Evolutionary conservation across 1,140 invertebrate genomes (phyloP).

Genomic region (Hycleus cichorii): DNA sequence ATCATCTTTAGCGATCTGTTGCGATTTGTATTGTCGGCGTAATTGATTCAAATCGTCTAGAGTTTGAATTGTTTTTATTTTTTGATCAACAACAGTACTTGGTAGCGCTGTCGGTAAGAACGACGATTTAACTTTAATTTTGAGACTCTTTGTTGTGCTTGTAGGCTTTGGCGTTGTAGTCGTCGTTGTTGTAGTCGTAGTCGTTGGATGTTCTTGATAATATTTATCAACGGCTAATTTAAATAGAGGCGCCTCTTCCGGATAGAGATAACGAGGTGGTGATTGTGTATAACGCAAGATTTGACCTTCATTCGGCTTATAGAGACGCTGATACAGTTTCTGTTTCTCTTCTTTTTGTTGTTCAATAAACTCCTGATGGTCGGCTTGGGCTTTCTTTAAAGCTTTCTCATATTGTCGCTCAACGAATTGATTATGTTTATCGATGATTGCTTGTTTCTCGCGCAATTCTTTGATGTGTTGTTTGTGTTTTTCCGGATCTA

Average conservation of each 20-base stretch:
- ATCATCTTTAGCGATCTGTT: slow-evolving; percentile 47
- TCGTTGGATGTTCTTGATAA: slow-evolving; percentile 46
- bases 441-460: slow-evolving; percentile 57
- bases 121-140: neutral
- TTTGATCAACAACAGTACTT: slow-evolving; percentile 4
- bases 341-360: slow-evolving; percentile 47
- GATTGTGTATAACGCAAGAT: slow-evolving; percentile 23
- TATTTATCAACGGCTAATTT: slow-evolving; percentile 44
- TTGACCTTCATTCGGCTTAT: slow-evolving; percentile 30
- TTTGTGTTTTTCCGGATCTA: slow-evolving; percentile 53
- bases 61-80: slow-evolving; percentile 33
- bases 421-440: slow-evolving; percentile 61
- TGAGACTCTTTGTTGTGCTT: slow-evolving; percentile 22
- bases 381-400: slow-evolving; percentile 55
- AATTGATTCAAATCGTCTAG: slow-evolving; percentile 36
- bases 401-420: slow-evolving; percentile 62
- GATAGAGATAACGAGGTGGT: slow-evolving; percentile 36
- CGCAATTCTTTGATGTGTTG: slow-evolving; percentile 51
- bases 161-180: slow-evolving; percentile 24
- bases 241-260: slow-evolving; percentile 43
- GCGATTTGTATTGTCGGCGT: slow-evolving; percentile 36
- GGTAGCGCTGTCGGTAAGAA: slow-evolving; percentile 32
- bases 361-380: slow-evolving; percentile 54
- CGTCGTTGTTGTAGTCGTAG: slow-evolving; percentile 42
- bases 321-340: slow-evolving; percentile 41